phyloP scores from a whole-genome alignment of 2,797 vertebrate species.

The Tadarida brasiliensis region DNA sequence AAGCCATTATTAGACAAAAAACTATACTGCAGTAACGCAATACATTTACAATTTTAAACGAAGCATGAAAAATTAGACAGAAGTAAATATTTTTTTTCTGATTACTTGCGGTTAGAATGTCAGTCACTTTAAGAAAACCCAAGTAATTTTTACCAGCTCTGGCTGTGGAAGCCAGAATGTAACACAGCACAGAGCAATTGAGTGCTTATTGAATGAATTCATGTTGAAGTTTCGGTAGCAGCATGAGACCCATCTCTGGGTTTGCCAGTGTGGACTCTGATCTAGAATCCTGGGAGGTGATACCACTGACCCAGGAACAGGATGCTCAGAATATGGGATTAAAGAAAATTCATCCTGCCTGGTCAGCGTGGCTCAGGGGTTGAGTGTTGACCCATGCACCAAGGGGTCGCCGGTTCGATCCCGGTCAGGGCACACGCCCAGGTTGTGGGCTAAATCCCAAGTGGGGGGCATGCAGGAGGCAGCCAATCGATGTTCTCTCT shows the following conservation, averaged over 20 bases:
- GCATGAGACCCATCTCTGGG: not conserved
- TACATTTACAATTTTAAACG: not conserved
- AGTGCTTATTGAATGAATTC: not conserved
- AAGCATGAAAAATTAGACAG: not conserved
- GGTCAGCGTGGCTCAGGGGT: too few species aligned
- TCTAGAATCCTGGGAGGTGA: rapidly evolving
- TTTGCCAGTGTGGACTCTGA: not conserved
- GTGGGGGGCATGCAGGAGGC: too few species aligned
- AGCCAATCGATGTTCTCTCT: too few species aligned
- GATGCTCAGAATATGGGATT: not conserved
- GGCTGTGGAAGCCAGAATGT: not conserved
- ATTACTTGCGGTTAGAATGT: not conserved
- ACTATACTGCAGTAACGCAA: not conserved
- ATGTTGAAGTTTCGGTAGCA: not conserved
- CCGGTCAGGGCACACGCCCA: too few species aligned
- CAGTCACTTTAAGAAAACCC: not conserved
- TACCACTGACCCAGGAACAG: not conserved
- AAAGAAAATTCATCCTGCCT: not conserved
- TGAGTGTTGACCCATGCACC: too few species aligned
- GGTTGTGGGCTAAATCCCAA: too few species aligned
- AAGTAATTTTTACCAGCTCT: not conserved
- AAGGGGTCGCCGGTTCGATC: too few species aligned
- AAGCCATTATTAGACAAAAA: not conserved
- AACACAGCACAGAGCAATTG: not conserved
- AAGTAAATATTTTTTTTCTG: slow-evolving; percentile 9